Percentiles rank a stretch among this genome's conserved stretches.
Conservation (phyloP, 92 coral and sea anemone genomes). For the Pocillopora meandrina region DNA sequence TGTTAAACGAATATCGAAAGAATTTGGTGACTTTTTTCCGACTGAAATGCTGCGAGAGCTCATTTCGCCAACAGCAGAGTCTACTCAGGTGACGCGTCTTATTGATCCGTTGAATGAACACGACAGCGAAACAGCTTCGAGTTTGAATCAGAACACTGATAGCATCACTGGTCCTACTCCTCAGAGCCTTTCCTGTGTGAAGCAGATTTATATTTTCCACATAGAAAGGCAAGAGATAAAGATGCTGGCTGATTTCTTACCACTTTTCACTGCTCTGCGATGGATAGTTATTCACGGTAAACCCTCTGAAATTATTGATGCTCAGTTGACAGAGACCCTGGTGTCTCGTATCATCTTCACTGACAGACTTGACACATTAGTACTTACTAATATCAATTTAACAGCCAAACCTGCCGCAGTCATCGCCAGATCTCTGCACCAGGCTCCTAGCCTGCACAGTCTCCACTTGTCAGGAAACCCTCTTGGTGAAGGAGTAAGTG, state of each 20-base stretch:
- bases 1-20: neutral
- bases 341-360: neutral
- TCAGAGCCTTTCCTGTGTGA: neutral
- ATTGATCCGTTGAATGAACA: slow-evolving; percentile 1
- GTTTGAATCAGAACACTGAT: neutral
- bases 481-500: no score
- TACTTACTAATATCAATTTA: neutral
- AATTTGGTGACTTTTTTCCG: neutral
- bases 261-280: neutral
- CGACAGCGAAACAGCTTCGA: neutral
- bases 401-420: no score
- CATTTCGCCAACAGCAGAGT: neutral
- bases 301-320: neutral
- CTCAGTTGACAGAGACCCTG: neutral
- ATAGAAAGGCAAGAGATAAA: neutral
- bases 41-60: slow-evolving; percentile 7
- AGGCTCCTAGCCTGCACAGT: no score
- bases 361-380: neutral
- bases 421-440: no score
- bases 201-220: accelerated
- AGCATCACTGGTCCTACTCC: neutral
- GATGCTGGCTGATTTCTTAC: neutral
- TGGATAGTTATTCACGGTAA: accelerated
- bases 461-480: no score
- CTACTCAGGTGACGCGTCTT: neutral